Base-by-base conservation (phyloP, 2,113 vertebrate species). In the Vimba vimba region DNA sequence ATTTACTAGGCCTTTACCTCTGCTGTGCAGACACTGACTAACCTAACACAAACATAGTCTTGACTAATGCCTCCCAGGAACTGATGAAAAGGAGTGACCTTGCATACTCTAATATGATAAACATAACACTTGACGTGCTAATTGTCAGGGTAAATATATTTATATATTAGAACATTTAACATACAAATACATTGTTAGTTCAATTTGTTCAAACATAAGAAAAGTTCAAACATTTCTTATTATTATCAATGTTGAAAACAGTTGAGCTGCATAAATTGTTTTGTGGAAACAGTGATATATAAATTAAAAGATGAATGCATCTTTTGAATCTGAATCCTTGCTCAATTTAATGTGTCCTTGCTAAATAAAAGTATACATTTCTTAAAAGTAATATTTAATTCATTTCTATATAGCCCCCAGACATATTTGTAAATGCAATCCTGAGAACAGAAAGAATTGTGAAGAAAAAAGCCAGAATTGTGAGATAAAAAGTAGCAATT, bases 51-150 rank as follows among this genome's bases (percentile, higher is more conserved):
- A 43, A 11, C 55, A 55, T 39, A 30, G 50, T 25, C 45, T 27
- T 66, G 50, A 10, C 52, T 87, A 77, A 64, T 52, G 47, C 30
- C 45, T 27, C 62, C 64, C 13, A 59, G 69, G 27, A 64, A n/a
- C 1, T 36, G 13, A 23, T 45, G 27, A 23, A 6, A 30, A 86
- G 8, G n/a, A 75, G 55, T 75, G 55, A 55, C 30, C 43, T 50
- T 52, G 77, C 47, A 77, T 57, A 75, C n/a, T 80, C 7, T 66
- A 52, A 78, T 43, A 30, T 19, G 19, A 52, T 77, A 77, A 77
- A 69, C 3, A 43, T 57, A 60, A n/a, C 8, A 66, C 17, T 33
- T 88, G 21, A 71, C 3, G 45, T 57, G 19, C 19, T 80, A 15
- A 59, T 12, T 23, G 17, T 19, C 36, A 50, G 12, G 2, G 23